These are phyloP conservation scores for Lepus americanus DNA, from an alignment of 2,113 vertebrate species.

Conservation along the genomic window DNA sequence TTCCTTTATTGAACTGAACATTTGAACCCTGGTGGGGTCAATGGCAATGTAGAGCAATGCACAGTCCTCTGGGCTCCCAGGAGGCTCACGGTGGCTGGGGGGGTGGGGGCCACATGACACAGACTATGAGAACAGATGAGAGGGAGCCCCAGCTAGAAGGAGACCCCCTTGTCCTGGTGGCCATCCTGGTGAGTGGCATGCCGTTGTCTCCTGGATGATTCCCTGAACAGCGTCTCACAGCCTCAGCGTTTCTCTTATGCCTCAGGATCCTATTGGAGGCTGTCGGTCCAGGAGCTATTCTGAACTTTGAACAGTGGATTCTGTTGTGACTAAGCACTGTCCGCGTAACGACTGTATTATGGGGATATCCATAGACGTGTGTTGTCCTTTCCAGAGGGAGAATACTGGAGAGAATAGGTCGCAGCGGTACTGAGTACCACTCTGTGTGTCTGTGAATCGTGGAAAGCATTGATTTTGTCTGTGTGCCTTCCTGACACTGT, in stretches of 20 bases:
- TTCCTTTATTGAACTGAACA: not conserved
- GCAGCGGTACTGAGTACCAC: not conserved
- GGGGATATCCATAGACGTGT: slow-evolving; percentile 41
- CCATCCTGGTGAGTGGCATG: not conserved
- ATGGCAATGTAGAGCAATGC: not conserved
- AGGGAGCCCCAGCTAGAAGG: not conserved
- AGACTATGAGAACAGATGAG: not conserved
- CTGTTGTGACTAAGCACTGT: slow-evolving; percentile 58
- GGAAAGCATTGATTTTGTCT: not conserved
- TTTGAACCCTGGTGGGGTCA: not conserved
- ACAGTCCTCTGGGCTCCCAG: not conserved
- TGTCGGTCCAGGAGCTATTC: slow-evolving; percentile 64
- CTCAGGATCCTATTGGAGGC: not conserved
- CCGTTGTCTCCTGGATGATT: slow-evolving; percentile 17
- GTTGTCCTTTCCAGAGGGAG: slow-evolving; percentile 60
- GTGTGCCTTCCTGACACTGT: not conserved
- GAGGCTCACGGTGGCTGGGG: not conserved
- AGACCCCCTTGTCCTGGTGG: not conserved
- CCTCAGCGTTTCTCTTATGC: slow-evolving; percentile 13
- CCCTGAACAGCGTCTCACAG: not conserved
- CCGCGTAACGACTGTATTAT: slow-evolving; percentile 51
- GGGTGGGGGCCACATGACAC: not conserved
- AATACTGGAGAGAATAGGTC: not conserved
- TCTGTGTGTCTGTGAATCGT: not conserved
- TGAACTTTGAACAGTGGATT: slow-evolving; percentile 45